phyloP scores from a whole-genome alignment of 2,113 vertebrate species.

The Podarcis raffonei region DNA sequence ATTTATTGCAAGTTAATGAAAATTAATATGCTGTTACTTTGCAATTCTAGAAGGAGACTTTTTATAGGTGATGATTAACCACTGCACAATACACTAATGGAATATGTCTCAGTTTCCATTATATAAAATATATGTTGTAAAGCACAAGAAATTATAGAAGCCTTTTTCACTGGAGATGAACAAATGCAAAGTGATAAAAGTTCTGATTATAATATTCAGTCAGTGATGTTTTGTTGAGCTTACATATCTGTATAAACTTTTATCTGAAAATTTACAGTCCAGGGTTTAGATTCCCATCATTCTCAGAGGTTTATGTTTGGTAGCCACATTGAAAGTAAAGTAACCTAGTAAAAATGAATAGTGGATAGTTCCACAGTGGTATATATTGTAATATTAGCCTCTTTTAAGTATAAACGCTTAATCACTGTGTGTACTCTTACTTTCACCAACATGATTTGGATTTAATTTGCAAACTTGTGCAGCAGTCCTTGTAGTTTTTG shows the following conservation, averaged over 20 bases:
- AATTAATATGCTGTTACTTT: not conserved
- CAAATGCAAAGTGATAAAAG: not conserved
- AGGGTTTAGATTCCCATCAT: not conserved
- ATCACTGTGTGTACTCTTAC: not conserved
- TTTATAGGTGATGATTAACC: not conserved
- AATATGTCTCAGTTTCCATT: not conserved
- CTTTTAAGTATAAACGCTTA: not conserved
- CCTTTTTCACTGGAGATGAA: not conserved
- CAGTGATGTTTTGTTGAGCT: not conserved
- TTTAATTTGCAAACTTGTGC: not conserved
- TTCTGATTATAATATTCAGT: not conserved
- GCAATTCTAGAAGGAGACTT: not conserved
- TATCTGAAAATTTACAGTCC: not conserved
- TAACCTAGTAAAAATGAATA: not conserved
- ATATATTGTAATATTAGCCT: not conserved
- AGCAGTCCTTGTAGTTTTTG: not conserved
- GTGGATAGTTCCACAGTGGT: not conserved
- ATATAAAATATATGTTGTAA: not conserved
- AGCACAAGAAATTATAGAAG: not conserved
- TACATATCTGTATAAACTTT: not conserved
- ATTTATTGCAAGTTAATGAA: slow-evolving; percentile 11
- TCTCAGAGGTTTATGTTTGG: not conserved
- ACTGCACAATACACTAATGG: not conserved
- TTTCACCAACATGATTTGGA: not conserved
- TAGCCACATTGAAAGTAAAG: not conserved